Base-by-base conservation (phyloP, 2,888 invertebrate species). In the Catocala nupta region DNA sequence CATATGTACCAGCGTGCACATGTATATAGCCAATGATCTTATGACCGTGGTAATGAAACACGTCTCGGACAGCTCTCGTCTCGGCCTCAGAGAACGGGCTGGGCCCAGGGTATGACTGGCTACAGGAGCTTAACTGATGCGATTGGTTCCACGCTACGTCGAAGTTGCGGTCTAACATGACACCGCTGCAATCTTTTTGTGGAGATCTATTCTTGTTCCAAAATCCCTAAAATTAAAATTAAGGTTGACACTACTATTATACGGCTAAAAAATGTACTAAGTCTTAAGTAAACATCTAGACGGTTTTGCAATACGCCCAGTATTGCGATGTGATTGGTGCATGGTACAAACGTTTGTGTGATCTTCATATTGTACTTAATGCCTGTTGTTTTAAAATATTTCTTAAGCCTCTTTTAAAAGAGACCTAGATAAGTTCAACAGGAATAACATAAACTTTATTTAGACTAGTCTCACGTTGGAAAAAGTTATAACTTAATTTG, bases 101-200 rank as follows among this genome's bases (percentile, higher is more conserved):
- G 0, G 75, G 59, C 0, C 93, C 93, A 2, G 92, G 90, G 63
- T 86, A 93, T 1, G 81, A 68, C 58, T 85, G 88, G 59, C 84
- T 87, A 65, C 93, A 93, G 0, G 91, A 84, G 50, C 80, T 87
- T 1, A 78, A 48, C 0, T 45, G 12, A 0, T 39, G 52, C 0
- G 81, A 65, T 2, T 1, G n/a, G 48, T 86, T 88, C 91, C 91
- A 92, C 0, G 83, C 81, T 5, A 93, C 82, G 34, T 93, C 91
- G 25, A 93, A 93, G 64, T 93, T 93, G 0, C 92, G 81, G 36
- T 93, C 93, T 44, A 93, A 63, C 0, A 77, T 72, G 0, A 93
- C 93, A 0, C 93, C 93, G 0, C 78, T 72, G 54, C 93, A 93
- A 0, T 80, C 82, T 0, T 50, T 55, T 80, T 91, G 91, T 1